Evolutionary conservation across 1,140 invertebrate species (phyloP), one percentile per base, ranked within the genome.

Genomic region (Hycleus cichorii): DNA sequence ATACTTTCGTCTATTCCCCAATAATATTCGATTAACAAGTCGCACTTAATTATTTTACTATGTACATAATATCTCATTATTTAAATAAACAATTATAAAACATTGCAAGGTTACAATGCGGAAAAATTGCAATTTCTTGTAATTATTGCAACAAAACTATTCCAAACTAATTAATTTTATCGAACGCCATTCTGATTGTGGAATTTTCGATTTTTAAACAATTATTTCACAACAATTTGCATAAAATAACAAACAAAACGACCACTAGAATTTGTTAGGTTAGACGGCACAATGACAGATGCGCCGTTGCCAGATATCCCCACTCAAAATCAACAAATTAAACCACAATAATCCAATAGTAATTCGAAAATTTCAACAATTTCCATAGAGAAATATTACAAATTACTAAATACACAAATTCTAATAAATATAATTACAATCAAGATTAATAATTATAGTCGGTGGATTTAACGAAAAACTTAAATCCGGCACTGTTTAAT

Each of bases 1-100:
- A 18, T 18, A 18, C 18, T 18, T 18, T 18, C 18, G 18, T 18
- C 18, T 18, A 32, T 32, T 32, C 32, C 32, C 32, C 32, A 32
- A 32, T 32, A 32, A 5, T 32, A 32, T 32, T 7, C 4, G 32
- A 32, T 32, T 32, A 32, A 32, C 32, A 32, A 32, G 46, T 10
- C 12, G 27, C 10, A 26, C 18, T 47, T 32, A 5, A 32, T 32
- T 5, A 7, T 5, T 32, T 32, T 32, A 18, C 26, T 45, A 46
- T 43, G 54, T 51, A 58, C 56, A 58, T 47, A 58, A 39, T 25
- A 47, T 40, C 49, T 58, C 57, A 58, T 58, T 58, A 58, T 58
- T 52, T 52, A 44, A 39, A 52, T 52, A 58, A 51, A 58, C 49
- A 58, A 43, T 51, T 25, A 25, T 38, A 53, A 32, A 27, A 54